phyloP scores from a whole-genome alignment of 2,113 vertebrate species.

The Leucoraja erinaceus region DNA sequence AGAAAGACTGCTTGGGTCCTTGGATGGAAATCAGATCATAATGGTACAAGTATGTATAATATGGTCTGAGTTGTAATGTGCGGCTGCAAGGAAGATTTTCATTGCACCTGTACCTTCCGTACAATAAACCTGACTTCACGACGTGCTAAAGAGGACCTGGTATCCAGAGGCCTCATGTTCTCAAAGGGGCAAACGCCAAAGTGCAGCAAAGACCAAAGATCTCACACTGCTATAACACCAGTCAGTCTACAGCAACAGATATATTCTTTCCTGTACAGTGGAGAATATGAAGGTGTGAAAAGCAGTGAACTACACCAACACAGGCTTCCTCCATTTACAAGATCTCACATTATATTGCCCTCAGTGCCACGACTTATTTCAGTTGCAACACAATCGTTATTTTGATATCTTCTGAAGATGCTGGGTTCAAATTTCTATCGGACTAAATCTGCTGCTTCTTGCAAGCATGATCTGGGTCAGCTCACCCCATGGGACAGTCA shows the following conservation, averaged over 20 bases:
- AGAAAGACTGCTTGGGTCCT: no score
- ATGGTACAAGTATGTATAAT: no score
- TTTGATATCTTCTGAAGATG: not conserved
- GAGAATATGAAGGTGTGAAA: not conserved
- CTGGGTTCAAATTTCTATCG: constrained; percentile 16
- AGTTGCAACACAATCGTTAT: not conserved
- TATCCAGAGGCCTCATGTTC: not conserved
- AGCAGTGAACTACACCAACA: constrained; percentile 9
- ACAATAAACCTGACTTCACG: not conserved
- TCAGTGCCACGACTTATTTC: not conserved
- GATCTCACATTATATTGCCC: constrained; percentile 24
- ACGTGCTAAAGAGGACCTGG: no score
- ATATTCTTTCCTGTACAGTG: not conserved
- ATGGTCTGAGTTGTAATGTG: no score
- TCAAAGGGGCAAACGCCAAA: not conserved
- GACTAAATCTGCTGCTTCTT: not conserved
- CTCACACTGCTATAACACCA: not conserved
- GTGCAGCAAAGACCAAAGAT: not conserved
- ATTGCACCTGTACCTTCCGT: no score
- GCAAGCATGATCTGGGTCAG: constrained; percentile 9
- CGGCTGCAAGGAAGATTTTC: no score
- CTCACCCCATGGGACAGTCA: constrained; percentile 19
- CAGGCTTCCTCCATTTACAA: not conserved
- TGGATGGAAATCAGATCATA: no score
- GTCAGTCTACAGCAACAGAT: not conserved